phyloP scores from a whole-genome alignment of 2,888 invertebrate genomes.

The Yponomeuta malinellus region DNA sequence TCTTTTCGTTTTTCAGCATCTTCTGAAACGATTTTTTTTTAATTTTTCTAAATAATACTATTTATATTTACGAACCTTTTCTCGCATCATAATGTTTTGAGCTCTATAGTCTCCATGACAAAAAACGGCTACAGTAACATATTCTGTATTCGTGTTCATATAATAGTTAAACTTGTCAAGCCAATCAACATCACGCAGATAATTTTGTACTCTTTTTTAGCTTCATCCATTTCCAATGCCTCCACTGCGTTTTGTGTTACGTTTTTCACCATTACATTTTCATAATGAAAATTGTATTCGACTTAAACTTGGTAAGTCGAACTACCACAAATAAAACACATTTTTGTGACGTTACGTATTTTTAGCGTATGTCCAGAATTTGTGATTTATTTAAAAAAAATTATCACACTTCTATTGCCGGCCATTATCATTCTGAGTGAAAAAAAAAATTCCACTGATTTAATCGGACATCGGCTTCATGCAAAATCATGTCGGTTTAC shows the following conservation, averaged over 20 bases:
- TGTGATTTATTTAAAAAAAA: too few relatives aligned
- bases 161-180: neutral
- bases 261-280: constrained; percentile 7
- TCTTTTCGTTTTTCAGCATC: too few relatives aligned
- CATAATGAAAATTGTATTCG: too few relatives aligned
- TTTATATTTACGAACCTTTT: constrained; percentile 17
- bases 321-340: too few relatives aligned
- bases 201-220: constrained; percentile 8
- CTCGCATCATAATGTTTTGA: constrained; percentile 19
- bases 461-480: too few relatives aligned
- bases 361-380: too few relatives aligned
- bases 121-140: constrained; percentile 4
- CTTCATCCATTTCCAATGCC: constrained; percentile 16
- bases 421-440: too few relatives aligned
- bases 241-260: constrained; percentile 17
- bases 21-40: neutral
- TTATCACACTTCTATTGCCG: too few relatives aligned
- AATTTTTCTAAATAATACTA: neutral
- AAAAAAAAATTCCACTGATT: too few relatives aligned
- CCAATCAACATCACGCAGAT: neutral
- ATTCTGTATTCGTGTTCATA: neutral
- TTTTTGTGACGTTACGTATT: too few relatives aligned
- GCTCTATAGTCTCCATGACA: constrained; percentile 22
- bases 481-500: too few relatives aligned
- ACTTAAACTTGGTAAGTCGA: too few relatives aligned